Evolutionary conservation across 92 coral and sea anemone species (phyloP), one percentile per base, ranked within the genome.

Genomic region (Desmophyllum pertusum): DNA sequence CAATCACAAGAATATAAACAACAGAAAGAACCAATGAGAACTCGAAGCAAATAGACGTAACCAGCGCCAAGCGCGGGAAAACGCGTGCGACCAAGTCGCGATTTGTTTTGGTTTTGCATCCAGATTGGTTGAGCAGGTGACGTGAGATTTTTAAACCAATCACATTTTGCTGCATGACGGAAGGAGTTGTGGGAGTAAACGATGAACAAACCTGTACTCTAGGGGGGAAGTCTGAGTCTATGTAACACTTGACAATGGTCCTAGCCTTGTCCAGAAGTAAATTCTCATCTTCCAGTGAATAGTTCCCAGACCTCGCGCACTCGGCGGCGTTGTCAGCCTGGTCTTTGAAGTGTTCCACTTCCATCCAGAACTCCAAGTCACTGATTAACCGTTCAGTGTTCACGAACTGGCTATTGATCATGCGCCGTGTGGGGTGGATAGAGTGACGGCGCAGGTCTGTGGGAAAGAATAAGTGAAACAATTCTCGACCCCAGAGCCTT

Each of bases 361-460:
- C 99, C 76, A 93, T 80, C 99, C 99, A 96, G 88, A 96, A 96
- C 51, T 90, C 89, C 79, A 96, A 78, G 72, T 96, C 99, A 50
- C 85, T 90, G 25, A 83, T 73, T 59, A 96, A 78, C 33, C 95
- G 95, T 31, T 96, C 99, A 27, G 91, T 93, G 74, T 78, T 87
- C 50, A 96, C 91, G 41, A 91, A 87, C 64, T 93, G 93, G 75
- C 92, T 96, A 86, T 96, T 96, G 84, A 96, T 89, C 91, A 94
- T 88, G 42, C 97, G 93, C 78, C 96, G 83, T 40, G 86, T 88
- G 11, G 97, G 97, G 51, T 94, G 83, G 14, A 84, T 17, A 10
- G 91, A 88, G 43, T 94, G 98, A 30, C 95, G 82, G 10, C 91
- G 87, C 35, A 89, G 73, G 78, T 94, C 98, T 94, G 85, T 29